These are phyloP conservation scores for Crotophaga sulcirostris DNA, from an alignment of 2,113 vertebrate species.

Conservation along the genomic window DNA sequence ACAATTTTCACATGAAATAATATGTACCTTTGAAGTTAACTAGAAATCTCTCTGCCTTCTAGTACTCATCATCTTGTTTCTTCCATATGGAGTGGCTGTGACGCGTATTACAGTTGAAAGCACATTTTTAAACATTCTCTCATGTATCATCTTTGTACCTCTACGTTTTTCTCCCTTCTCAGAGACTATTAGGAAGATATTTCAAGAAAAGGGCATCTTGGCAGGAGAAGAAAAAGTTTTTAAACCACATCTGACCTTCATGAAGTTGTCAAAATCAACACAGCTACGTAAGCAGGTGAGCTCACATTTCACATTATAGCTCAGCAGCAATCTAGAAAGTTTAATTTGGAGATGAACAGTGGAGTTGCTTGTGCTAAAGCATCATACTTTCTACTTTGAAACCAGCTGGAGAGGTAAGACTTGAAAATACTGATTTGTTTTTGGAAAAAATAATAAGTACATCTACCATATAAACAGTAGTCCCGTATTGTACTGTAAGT, in stretches of 20 bases:
- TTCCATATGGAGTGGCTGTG: conserved; percentile 24
- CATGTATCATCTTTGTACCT: not conserved
- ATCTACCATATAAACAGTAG: not conserved
- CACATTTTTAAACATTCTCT: not conserved
- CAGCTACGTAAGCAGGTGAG: conserved; percentile 85
- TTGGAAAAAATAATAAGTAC: not conserved
- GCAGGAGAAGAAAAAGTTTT: conserved; percentile 80
- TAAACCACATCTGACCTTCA: conserved; percentile 94
- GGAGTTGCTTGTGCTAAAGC: not conserved
- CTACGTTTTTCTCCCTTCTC: conserved; percentile 9
- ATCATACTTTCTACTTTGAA: not conserved
- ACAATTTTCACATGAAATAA: not conserved
- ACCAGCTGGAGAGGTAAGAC: not conserved
- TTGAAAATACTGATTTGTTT: not conserved
- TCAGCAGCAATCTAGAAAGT: not conserved
- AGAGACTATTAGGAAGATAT: conserved; percentile 83
- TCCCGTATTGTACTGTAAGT: not conserved
- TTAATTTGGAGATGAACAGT: not conserved
- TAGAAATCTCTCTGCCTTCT: not conserved
- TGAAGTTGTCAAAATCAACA: conserved; percentile 91
- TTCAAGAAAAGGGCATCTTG: conserved; percentile 86
- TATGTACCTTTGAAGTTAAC: not conserved
- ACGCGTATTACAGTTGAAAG: conserved; percentile 11
- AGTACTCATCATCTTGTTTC: conserved; percentile 20
- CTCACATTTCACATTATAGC: not conserved